Conservation (phyloP, 2,113 vertebrate genomes). For the Eulemur macaco region DNA sequence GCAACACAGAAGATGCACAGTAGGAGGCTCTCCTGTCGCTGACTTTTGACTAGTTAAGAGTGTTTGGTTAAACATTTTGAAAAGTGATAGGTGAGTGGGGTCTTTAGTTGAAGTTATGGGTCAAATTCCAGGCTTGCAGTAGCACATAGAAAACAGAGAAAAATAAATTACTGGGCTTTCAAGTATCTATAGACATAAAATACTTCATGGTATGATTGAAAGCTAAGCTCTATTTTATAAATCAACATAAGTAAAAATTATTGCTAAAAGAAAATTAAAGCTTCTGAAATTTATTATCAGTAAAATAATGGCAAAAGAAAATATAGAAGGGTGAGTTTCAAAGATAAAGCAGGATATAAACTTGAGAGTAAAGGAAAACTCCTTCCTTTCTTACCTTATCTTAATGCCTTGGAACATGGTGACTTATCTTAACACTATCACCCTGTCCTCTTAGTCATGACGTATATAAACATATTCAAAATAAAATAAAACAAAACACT, state of each 20-base stretch:
- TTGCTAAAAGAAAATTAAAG: constrained; percentile 13
- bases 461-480: background rate
- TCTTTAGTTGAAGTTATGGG: constrained; percentile 55
- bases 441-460: background rate
- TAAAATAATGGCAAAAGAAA: background rate
- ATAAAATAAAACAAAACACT: background rate
- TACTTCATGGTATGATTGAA: constrained; percentile 25
- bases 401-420: background rate
- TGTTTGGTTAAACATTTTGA: constrained; percentile 61
- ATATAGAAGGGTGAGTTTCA: background rate
- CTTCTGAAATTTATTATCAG: background rate
- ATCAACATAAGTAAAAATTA: background rate
- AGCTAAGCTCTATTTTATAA: constrained; percentile 11
- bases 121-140: constrained; percentile 64
- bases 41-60: constrained; percentile 49
- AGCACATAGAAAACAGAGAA: constrained; percentile 68
- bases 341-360: background rate
- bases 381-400: background rate
- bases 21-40: constrained; percentile 32
- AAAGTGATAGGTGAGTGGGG: constrained; percentile 63
- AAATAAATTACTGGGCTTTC: constrained; percentile 68
- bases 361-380: background rate
- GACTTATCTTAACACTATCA: background rate
- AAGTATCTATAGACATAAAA: constrained; percentile 41
- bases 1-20: constrained; percentile 8